Conservation (phyloP, 2,888 invertebrate genomes). For the Diplolepis rosae region DNA sequence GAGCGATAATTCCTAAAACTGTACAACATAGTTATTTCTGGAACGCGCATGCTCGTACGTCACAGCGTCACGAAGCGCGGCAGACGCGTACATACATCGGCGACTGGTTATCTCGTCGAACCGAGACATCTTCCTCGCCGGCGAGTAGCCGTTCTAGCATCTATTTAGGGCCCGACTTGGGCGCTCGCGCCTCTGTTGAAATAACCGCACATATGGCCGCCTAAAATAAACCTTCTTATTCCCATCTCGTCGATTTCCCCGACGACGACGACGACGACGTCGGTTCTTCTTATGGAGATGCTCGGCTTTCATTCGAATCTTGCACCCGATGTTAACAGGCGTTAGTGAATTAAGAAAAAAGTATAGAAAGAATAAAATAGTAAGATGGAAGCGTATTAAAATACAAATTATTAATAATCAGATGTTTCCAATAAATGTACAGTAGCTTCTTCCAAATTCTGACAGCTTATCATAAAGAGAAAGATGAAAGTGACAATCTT, state of each 20-base stretch:
- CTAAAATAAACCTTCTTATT: slow-evolving; percentile 73
- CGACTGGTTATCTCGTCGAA: slow-evolving; percentile 32
- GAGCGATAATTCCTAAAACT: neutral
- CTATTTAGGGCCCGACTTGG: slow-evolving; percentile 48
- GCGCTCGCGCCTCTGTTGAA: slow-evolving; percentile 62
- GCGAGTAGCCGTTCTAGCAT: slow-evolving; percentile 28
- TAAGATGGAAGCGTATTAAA: slow-evolving; percentile 6
- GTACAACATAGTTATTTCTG: slow-evolving; percentile 14
- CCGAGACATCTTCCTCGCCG: slow-evolving; percentile 32
- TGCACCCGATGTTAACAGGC: slow-evolving; percentile 37
- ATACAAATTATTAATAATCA: too few relatives aligned
- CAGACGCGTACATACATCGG: slow-evolving; percentile 29
- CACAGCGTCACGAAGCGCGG: slow-evolving; percentile 22
- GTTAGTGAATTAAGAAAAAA: slow-evolving; percentile 23
- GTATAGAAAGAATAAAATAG: too few relatives aligned
- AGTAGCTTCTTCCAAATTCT: too few relatives aligned
- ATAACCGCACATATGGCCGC: slow-evolving; percentile 72
- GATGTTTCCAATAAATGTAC: too few relatives aligned
- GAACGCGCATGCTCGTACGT: slow-evolving; percentile 11
- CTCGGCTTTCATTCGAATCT: slow-evolving; percentile 33
- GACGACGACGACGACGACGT: slow-evolving; percentile 31
- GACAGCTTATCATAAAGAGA: too few relatives aligned
- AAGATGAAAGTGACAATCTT: neutral
- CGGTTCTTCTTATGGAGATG: slow-evolving; percentile 8
- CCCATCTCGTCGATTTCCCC: slow-evolving; percentile 64